Evolutionary conservation across 2,113 vertebrate species (phyloP).

Genomic region (Willisornis vidua): DNA sequence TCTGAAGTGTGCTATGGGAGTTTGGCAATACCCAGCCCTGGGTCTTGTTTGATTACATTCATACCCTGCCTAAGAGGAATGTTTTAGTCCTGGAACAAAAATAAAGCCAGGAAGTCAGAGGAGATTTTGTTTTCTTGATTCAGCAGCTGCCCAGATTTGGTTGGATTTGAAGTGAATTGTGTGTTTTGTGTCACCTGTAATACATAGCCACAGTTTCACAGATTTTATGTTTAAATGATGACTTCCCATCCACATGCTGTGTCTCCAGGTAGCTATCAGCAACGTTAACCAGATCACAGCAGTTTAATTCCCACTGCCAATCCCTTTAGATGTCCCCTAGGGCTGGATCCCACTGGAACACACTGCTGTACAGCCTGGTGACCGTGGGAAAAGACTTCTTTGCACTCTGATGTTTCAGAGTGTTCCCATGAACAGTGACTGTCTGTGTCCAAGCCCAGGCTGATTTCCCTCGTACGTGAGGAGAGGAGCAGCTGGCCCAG

Average conservation of each 20-base stretch:
- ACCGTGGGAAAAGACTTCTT: background rate
- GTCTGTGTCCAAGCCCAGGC: background rate
- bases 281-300: background rate
- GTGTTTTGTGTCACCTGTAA: background rate
- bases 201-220: background rate
- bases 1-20: background rate
- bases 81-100: background rate
- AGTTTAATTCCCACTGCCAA: background rate
- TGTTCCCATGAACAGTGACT: background rate
- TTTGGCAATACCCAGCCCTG: background rate
- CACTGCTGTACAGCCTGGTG: background rate
- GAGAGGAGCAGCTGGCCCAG: background rate
- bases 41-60: background rate
- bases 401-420: background rate
- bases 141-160: background rate
- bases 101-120: background rate
- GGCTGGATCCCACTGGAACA: background rate
- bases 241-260: fast-evolving
- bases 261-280: background rate
- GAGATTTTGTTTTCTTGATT: background rate
- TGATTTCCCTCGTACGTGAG: background rate
- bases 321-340: background rate
- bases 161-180: background rate
- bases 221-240: background rate
- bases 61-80: fast-evolving